Evolutionary conservation across 2,797 vertebrate genomes (phyloP).

Genomic region (Spinus pinus): DNA sequence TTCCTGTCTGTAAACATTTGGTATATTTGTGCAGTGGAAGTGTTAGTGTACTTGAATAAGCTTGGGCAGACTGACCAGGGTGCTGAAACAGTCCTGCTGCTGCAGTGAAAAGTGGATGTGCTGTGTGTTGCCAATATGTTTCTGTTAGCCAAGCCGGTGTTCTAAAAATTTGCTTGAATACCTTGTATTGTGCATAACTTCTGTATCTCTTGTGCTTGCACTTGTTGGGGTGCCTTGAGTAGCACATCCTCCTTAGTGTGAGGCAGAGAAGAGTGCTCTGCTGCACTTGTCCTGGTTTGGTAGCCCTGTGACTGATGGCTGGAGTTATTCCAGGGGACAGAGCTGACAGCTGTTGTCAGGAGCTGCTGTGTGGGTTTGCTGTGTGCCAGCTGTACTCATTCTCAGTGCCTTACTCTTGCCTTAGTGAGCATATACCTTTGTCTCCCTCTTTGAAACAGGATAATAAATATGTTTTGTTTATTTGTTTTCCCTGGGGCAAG

Average conservation of each 20-base stretch:
- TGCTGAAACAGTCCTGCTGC: not conserved
- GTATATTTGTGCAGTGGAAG: not conserved
- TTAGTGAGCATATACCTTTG: not conserved
- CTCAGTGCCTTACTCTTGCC: not conserved
- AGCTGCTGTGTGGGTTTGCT: not conserved
- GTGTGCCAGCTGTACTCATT: not conserved
- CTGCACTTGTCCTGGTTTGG: rapidly evolving
- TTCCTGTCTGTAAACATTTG: not conserved
- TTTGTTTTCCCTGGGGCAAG: not conserved
- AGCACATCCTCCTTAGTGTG: not conserved
- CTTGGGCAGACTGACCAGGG: not conserved
- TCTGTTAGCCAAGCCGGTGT: not conserved
- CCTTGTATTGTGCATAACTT: rapidly evolving
- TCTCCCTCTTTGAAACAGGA: not conserved
- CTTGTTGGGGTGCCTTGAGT: not conserved
- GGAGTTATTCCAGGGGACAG: not conserved
- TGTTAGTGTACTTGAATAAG: not conserved
- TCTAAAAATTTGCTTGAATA: not conserved
- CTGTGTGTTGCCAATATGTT: not conserved
- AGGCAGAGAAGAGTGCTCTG: not conserved
- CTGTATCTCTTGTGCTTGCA: not conserved
- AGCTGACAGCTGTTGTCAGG: not conserved
- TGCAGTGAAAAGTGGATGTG: not conserved
- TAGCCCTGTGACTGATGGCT: not conserved
- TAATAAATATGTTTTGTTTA: not conserved